Evolutionary conservation across 2,888 invertebrate genomes (phyloP), one percentile per base, ranked within the genome.

Genomic region (Perizoma flavofasciatum): DNA sequence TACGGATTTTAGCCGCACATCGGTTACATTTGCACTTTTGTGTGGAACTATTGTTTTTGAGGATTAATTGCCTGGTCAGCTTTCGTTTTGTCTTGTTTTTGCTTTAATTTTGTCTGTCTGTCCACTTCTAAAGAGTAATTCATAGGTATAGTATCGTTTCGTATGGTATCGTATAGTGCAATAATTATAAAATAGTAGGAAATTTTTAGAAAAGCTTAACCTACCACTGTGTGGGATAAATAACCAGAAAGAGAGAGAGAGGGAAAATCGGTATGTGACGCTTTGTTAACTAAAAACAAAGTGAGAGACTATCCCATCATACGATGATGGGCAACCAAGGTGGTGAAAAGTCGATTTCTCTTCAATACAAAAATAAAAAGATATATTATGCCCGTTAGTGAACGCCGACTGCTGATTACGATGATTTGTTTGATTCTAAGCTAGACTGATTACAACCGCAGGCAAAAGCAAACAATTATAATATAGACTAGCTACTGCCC

Each of bases 1-100:
- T 75, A 85, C 81, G 85, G 72, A 58, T 75, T 63, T 80, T 80
- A 73, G 70, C 59, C 54, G 63, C 55, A 59, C 73, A 79, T 80
- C 72, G 67, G 66, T 79, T 68, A 77, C 67, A 73, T 75, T 64
- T 53, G 62, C 62, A 60, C 51, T 65, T 66, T 55, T 59, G 57
- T 65, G 37, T 4, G n/a, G 45, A 2, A 40, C n/a, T 60, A 68
- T 74, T 75, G 73, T 78, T 57, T 65, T 69, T 72, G 44, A 70
- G 76, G 72, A 85, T 85, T 84, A 83, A 85, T 85, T 74, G 78
- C 52, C 7, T 37, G 4, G 37, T 37, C 37, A 6, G 37, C 22
- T 37, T 7, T 66, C 48, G 59, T 68, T 72, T 76, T 75, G 69
- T 75, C 59, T 57, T 6, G 41, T 61, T 64, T 55, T 61, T 50